Percentiles rank a stretch among this genome's conserved stretches.
phyloP scores from a whole-genome alignment of 2,113 vertebrate genomes.

The Peucedramus taeniatus region DNA sequence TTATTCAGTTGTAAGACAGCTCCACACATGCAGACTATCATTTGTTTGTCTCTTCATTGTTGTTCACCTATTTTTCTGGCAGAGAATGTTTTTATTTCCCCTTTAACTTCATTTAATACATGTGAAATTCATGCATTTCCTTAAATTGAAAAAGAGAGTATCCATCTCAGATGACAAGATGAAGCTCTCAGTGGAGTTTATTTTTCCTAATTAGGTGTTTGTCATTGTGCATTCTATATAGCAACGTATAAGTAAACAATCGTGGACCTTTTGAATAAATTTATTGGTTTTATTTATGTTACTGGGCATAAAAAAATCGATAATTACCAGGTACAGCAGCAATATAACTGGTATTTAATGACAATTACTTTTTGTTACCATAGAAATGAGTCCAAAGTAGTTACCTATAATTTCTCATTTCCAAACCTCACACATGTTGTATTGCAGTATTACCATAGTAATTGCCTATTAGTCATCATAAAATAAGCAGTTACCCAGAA shows the following conservation, averaged over 20 bases:
- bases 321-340: conserved; percentile 80
- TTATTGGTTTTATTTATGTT: conserved; percentile 82
- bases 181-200: conserved; percentile 60
- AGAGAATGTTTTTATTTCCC: background rate
- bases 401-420: conserved; percentile 83
- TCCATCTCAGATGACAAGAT: conserved; percentile 54
- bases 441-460: conserved; percentile 82
- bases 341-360: conserved; percentile 80
- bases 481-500: conserved; percentile 79
- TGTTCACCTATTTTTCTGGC: background rate
- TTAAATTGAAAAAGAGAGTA: conserved; percentile 21
- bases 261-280: conserved; percentile 76
- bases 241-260: conserved; percentile 71
- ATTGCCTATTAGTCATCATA: conserved; percentile 85
- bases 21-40: background rate
- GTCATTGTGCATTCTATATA: conserved; percentile 66
- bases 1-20: background rate
- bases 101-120: background rate
- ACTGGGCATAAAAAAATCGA: conserved; percentile 76
- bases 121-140: background rate
- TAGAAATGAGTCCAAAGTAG: conserved; percentile 81
- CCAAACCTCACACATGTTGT: conserved; percentile 75
- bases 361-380: conserved; percentile 85
- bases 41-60: background rate
- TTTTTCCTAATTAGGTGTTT: conserved; percentile 76